phyloP scores from a whole-genome alignment of 2,797 vertebrate genomes.

The Mionectes olivaceus region DNA sequence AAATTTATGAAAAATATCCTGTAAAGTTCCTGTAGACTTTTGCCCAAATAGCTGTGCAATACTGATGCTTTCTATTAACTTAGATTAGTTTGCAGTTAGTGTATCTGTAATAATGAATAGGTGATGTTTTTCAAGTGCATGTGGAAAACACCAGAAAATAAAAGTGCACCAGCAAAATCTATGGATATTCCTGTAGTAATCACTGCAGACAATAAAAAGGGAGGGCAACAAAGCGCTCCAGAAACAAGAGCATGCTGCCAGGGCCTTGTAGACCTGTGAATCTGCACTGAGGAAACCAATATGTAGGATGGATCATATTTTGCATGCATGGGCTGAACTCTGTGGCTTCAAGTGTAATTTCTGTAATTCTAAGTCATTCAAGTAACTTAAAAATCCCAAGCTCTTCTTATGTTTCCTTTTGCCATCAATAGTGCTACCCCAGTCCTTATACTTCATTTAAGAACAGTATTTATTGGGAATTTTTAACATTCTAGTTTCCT shows the following conservation, averaged over 20 bases:
- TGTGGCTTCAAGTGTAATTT: neutral
- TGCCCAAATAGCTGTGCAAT: neutral
- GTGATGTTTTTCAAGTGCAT: neutral
- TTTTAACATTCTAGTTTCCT: neutral
- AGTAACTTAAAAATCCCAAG: neutral
- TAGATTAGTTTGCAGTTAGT: neutral
- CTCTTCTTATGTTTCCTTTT: neutral
- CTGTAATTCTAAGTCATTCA: neutral
- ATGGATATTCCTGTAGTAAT: neutral
- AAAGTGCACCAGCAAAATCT: neutral
- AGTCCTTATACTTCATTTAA: neutral
- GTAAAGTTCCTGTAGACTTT: neutral
- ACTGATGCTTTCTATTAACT: neutral
- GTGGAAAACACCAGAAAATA: neutral
- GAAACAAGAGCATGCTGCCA: accelerated
- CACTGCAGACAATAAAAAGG: neutral
- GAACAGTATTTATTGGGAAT: neutral
- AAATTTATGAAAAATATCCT: neutral
- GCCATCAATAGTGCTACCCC: neutral
- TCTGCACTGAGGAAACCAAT: neutral
- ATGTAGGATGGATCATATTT: accelerated
- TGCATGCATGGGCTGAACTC: neutral
- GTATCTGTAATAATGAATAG: neutral
- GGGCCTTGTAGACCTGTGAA: neutral
- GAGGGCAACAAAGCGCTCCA: neutral